Evolutionary conservation across 2,888 invertebrate genomes (phyloP).

Genomic region (Thyatira batis): DNA sequence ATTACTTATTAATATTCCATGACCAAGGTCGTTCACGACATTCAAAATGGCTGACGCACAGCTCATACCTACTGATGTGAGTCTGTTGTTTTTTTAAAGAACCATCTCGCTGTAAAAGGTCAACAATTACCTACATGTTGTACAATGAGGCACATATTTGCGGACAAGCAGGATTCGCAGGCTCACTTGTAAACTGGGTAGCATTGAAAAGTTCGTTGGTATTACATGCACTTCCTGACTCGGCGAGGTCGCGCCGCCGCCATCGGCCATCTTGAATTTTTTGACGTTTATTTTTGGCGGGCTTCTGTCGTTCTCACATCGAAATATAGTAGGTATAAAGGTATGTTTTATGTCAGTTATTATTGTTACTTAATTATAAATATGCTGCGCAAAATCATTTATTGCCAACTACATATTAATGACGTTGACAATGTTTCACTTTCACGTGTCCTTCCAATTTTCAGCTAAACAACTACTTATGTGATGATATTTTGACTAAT

Average conservation of each 20-base stretch:
- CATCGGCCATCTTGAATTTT: constrained; percentile 72
- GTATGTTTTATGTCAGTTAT: background rate
- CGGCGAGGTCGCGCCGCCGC: constrained; percentile 63
- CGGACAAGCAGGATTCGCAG: constrained; percentile 52
- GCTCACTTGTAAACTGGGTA: constrained; percentile 57
- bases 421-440: too few relatives aligned
- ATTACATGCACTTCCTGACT: constrained; percentile 78
- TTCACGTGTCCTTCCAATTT: too few relatives aligned
- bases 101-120: constrained; percentile 53
- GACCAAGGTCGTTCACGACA: constrained; percentile 42
- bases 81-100: constrained; percentile 31
- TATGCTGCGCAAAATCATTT: background rate
- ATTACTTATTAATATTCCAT: constrained; percentile 37
- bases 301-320: constrained; percentile 43
- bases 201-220: constrained; percentile 81
- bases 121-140: constrained; percentile 42
- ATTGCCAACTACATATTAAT: background rate
- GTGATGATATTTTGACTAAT: background rate
- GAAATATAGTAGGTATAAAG: background rate
- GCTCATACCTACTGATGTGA: constrained; percentile 26
- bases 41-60: constrained; percentile 49
- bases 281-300: constrained; percentile 80
- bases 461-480: background rate
- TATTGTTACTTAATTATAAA: background rate
- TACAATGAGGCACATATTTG: constrained; percentile 50